A percentile compares a stretch with the other conserved stretches of the same genome.
Evolutionary conservation across 1,140 invertebrate species (phyloP).

Genomic region (Lordiphosa stackelbergi): DNA sequence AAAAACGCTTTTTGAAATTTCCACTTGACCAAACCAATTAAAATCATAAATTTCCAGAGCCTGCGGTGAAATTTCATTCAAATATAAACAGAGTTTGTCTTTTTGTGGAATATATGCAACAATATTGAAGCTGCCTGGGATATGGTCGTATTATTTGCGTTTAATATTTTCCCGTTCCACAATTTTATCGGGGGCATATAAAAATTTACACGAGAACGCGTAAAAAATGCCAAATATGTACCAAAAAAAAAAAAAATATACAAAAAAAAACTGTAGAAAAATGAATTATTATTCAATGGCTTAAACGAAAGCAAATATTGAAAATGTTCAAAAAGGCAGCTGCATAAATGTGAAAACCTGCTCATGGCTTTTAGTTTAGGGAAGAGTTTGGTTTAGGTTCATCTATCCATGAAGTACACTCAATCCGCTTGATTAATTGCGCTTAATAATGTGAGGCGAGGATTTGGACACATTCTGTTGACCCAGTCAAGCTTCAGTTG

Average conservation of each 20-base stretch:
- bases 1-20: constrained; percentile 61
- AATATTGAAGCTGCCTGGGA: constrained; percentile 1
- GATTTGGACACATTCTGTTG: constrained; percentile 2
- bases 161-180: constrained; percentile 43
- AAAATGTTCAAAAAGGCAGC: too few relatives aligned
- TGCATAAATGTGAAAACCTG: too few relatives aligned
- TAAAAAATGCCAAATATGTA: constrained; percentile 30
- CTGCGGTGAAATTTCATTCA: constrained; percentile 58
- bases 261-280: too few relatives aligned
- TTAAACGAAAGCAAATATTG: too few relatives aligned
- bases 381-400: background rate
- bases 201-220: constrained; percentile 41
- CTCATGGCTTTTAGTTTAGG: too few relatives aligned
- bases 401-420: constrained; percentile 15
- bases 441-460: constrained; percentile 31
- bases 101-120: constrained; percentile 13
- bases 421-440: constrained; percentile 44
- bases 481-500: constrained; percentile 14
- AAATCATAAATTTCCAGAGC: constrained; percentile 68
- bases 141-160: constrained; percentile 23
- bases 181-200: constrained; percentile 22
- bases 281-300: too few relatives aligned
- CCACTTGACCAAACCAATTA: constrained; percentile 72
- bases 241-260: background rate
- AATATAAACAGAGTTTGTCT: constrained; percentile 47